Conservation (phyloP, 2,888 invertebrate genomes). For the Neuroscelio doddi region DNA sequence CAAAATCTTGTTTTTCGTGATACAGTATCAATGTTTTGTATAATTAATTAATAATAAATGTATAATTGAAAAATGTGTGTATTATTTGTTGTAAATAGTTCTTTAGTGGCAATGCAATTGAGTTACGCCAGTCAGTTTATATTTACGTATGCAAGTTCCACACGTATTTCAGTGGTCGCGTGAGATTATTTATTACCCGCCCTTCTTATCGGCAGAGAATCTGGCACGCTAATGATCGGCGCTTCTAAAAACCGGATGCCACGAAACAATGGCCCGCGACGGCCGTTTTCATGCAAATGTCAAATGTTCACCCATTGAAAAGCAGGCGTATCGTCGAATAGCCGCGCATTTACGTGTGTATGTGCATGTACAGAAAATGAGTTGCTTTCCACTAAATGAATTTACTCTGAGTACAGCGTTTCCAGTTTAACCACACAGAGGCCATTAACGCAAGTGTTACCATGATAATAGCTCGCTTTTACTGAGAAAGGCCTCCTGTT, state of each 20-base stretch:
- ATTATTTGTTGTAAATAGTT: too few relatives aligned
- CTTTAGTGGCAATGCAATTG: too few relatives aligned
- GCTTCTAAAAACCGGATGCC: slow-evolving; percentile 54
- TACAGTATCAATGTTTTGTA: too few relatives aligned
- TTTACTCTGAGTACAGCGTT: slow-evolving; percentile 14
- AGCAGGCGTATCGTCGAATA: slow-evolving; percentile 5
- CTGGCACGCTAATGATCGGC: slow-evolving; percentile 50
- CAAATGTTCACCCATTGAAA: slow-evolving; percentile 29
- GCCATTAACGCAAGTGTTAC: slow-evolving; percentile 10
- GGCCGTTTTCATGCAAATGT: slow-evolving; percentile 20
- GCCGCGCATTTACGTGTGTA: neutral
- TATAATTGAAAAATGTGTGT: too few relatives aligned
- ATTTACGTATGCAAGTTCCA: too few relatives aligned
- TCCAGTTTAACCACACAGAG: slow-evolving; percentile 7
- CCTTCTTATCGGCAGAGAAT: slow-evolving; percentile 22
- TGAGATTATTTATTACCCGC: slow-evolving; percentile 6
- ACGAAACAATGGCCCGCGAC: slow-evolving; percentile 43
- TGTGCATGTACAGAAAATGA: slow-evolving; percentile 1
- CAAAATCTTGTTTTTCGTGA: too few relatives aligned
- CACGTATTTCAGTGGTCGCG: neutral
- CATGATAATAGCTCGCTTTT: slow-evolving; percentile 12
- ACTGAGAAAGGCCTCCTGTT: neutral
- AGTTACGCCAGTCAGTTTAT: too few relatives aligned
- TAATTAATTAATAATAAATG: too few relatives aligned
- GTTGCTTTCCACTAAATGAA: slow-evolving; percentile 20